phyloP scores from a whole-genome alignment of 2,888 invertebrate species.

The Ectropis crepuscularia region DNA sequence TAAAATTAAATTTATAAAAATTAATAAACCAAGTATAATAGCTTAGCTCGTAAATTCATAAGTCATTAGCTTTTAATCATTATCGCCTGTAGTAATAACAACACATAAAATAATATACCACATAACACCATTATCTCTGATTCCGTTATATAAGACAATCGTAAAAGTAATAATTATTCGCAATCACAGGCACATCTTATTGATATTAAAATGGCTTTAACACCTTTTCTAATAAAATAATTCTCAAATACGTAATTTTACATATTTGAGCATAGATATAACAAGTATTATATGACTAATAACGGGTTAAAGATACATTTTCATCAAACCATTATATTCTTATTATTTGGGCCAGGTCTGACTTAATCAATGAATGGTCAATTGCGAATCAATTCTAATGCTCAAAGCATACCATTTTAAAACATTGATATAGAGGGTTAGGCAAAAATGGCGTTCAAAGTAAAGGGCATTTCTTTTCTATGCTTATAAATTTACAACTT shows the following conservation, averaged over 20 bases:
- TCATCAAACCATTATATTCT: conserved; percentile 4
- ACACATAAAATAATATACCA: background rate
- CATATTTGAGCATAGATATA: background rate
- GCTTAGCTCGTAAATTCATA: too few species aligned
- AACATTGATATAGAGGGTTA: background rate
- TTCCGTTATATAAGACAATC: background rate
- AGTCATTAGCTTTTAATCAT: too few species aligned
- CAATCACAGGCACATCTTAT: conserved; percentile 1
- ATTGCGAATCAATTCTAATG: conserved; percentile 19
- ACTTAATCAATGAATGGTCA: conserved; percentile 22
- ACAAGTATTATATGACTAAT: background rate
- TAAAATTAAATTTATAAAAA: too few species aligned
- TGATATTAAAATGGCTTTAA: background rate
- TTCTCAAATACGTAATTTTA: background rate
- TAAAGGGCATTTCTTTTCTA: too few species aligned
- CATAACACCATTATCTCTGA: background rate
- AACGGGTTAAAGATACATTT: background rate
- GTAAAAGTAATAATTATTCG: background rate
- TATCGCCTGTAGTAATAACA: background rate
- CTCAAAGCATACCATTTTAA: conserved; percentile 22
- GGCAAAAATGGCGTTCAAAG: background rate
- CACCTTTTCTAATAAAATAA: conserved; percentile 4
- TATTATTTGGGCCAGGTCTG: conserved; percentile 13
- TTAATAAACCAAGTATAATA: too few species aligned
- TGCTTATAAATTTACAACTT: too few species aligned